These are phyloP conservation scores for Atta texana DNA, from an alignment of 1,140 invertebrate genomes.

Conservation along the genomic window DNA sequence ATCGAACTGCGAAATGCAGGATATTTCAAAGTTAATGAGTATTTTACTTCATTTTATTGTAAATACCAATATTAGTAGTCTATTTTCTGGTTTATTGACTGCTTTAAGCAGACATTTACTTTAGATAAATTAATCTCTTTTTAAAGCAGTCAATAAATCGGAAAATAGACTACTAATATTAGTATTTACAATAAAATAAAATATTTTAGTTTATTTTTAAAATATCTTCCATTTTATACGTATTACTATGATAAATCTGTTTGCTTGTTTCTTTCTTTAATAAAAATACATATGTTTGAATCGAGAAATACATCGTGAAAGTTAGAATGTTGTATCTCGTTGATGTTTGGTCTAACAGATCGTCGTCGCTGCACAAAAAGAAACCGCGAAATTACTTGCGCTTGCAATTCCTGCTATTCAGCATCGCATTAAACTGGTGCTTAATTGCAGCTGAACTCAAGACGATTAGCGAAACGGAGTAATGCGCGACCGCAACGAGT, in stretches of 20 bases:
- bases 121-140: not conserved
- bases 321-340: conserved; percentile 13
- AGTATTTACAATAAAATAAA: not conserved
- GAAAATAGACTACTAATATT: conserved; percentile 7
- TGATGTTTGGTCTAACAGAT: conserved; percentile 50
- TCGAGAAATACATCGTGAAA: not conserved
- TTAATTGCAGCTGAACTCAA: conserved; percentile 70
- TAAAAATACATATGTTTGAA: not conserved
- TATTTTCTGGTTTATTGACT: conserved; percentile 4
- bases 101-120: not conserved
- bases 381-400: conserved; percentile 36
- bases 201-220: not conserved
- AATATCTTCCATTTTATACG: not conserved
- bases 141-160: not conserved
- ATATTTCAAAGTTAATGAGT: conserved; percentile 17
- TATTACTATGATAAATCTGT: too few relatives aligned
- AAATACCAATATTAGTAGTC: not conserved
- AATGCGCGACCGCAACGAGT: conserved; percentile 44
- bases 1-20: not conserved
- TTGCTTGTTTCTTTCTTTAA: not conserved
- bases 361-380: conserved; percentile 6
- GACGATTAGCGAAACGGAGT: conserved; percentile 61
- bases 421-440: conserved; percentile 47
- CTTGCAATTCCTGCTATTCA: conserved; percentile 48
- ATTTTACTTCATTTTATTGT: not conserved